phyloP scores from a whole-genome alignment of 2,113 vertebrate genomes.

The Perognathus longimembris region DNA sequence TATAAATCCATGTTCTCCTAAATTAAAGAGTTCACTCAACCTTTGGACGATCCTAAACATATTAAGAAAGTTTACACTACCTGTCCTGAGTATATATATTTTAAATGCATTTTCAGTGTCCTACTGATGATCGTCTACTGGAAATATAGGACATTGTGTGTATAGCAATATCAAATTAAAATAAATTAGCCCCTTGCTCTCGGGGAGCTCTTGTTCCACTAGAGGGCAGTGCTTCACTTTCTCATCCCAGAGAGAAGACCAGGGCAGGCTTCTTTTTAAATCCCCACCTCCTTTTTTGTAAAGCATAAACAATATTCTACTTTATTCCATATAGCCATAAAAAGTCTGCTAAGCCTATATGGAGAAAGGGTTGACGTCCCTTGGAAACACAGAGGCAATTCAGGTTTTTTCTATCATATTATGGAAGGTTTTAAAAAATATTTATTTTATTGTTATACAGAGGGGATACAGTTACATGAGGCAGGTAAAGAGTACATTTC shows the following conservation, averaged over 20 bases:
- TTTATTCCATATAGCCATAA: no score
- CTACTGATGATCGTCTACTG: neutral
- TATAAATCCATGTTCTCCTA: neutral
- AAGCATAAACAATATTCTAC: no score
- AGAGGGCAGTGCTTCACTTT: slow-evolving; percentile 79
- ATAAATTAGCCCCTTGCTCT: neutral
- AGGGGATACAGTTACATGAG: no score
- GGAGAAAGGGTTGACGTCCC: no score
- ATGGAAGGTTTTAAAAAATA: no score
- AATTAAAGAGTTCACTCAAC: neutral
- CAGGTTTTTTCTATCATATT: no score
- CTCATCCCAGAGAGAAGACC: neutral
- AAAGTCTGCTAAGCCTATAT: no score
- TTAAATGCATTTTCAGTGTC: neutral
- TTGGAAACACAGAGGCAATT: no score
- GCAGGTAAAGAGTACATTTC: no score
- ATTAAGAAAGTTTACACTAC: accelerated
- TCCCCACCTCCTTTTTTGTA: no score
- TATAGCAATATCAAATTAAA: neutral
- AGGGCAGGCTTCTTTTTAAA: neutral
- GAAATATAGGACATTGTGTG: neutral
- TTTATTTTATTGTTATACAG: no score
- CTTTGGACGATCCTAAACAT: slow-evolving; percentile 42
- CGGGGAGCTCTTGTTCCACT: slow-evolving; percentile 65
- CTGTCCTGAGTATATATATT: neutral